These are phyloP conservation scores for Saccopteryx bilineata DNA, from an alignment of 2,113 vertebrate species.

Conservation along the genomic window DNA sequence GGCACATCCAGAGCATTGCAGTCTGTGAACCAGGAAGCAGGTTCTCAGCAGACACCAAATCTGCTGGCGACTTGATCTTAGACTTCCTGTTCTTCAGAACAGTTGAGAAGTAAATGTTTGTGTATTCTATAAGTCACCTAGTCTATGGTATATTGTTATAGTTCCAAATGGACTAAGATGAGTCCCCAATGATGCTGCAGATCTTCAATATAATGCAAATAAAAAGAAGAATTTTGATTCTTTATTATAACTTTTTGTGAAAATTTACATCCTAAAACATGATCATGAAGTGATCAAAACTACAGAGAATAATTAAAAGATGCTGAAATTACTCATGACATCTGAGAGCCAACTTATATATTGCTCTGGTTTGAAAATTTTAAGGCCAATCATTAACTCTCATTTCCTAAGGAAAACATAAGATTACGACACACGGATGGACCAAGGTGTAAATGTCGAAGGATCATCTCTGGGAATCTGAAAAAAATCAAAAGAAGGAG, in stretches of 20 bases:
- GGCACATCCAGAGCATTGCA: not conserved
- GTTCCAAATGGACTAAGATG: not conserved
- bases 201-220: constrained; percentile 8
- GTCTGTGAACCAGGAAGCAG: not conserved
- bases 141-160: not conserved
- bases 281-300: not conserved
- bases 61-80: not conserved
- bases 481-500: constrained; percentile 55
- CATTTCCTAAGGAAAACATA: constrained; percentile 8
- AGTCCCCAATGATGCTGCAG: not conserved
- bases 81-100: not conserved
- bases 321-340: not conserved
- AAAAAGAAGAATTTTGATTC: constrained; percentile 15
- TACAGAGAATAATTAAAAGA: not conserved
- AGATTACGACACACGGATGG: constrained; percentile 73
- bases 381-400: not conserved
- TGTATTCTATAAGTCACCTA: not conserved
- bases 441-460: constrained; percentile 78
- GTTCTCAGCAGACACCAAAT: not conserved
- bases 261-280: constrained; percentile 42
- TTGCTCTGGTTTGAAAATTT: constrained; percentile 30
- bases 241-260: not conserved
- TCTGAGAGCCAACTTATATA: not conserved
- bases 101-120: not conserved
- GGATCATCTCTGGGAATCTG: constrained; percentile 79